A percentile compares a stretch with the other conserved stretches of the same genome.
phyloP scores from a whole-genome alignment of 2,888 invertebrate genomes.

The Sphaerophoria rueppellii region DNA sequence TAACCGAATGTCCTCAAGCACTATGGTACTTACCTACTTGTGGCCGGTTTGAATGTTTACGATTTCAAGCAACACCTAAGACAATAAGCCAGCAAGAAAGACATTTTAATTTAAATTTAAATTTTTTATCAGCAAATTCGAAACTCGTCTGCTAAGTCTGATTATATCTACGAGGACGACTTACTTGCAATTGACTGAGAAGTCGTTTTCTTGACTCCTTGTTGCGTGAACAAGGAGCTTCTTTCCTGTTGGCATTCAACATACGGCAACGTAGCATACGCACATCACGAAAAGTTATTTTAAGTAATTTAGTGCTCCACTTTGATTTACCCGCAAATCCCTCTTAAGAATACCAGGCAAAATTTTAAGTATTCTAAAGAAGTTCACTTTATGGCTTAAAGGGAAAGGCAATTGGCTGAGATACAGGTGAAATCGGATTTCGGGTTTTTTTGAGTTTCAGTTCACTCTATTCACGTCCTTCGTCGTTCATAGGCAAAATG shows the following conservation, averaged over 20 bases:
- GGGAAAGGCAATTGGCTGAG: not conserved
- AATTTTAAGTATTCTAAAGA: slow-evolving; percentile 61
- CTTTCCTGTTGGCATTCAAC: slow-evolving; percentile 7
- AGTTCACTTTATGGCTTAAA: slow-evolving; percentile 51
- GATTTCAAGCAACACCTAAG: not conserved
- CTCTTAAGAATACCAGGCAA: slow-evolving; percentile 56
- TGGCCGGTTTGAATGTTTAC: slow-evolving; percentile 13
- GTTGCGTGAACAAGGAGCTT: not conserved
- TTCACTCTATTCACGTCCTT: slow-evolving; percentile 28
- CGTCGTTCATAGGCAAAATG: slow-evolving; percentile 4
- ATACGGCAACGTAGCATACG: not conserved
- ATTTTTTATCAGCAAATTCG: slow-evolving; percentile 22
- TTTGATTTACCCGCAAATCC: slow-evolving; percentile 65
- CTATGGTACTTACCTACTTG: not conserved
- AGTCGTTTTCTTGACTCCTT: slow-evolving; percentile 8
- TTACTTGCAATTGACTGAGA: slow-evolving; percentile 30
- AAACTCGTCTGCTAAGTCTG: slow-evolving; percentile 5
- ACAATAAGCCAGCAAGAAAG: slow-evolving; percentile 50
- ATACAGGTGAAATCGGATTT: not conserved
- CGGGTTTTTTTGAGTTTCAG: too few species aligned
- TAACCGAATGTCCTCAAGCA: not conserved
- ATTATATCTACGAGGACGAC: not conserved
- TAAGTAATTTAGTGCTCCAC: slow-evolving; percentile 56
- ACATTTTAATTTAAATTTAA: slow-evolving; percentile 44
- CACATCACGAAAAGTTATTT: slow-evolving; percentile 38